These are phyloP conservation scores for Colistium nudipinnis DNA, from an alignment of 2,113 vertebrate genomes.

Conservation along the genomic window DNA sequence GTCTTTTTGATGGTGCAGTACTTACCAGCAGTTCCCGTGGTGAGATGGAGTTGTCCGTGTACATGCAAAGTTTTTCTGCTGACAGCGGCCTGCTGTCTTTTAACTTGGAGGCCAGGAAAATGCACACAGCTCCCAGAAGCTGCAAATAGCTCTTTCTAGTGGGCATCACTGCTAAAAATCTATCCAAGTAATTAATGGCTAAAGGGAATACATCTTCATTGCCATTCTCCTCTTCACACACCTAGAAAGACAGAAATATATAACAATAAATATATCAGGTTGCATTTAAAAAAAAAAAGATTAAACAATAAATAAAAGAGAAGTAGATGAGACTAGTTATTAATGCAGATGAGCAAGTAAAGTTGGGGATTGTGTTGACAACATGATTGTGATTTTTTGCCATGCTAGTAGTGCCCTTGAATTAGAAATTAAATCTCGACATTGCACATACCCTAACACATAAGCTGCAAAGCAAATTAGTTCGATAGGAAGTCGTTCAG, in stretches of 20 bases:
- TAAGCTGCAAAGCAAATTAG: slow-evolving; percentile 40
- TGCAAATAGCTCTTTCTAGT: slow-evolving; percentile 91
- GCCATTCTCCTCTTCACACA: slow-evolving; percentile 93
- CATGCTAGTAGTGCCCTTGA: not conserved
- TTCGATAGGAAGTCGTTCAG: slow-evolving; percentile 66
- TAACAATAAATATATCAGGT: not conserved
- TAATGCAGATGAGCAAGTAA: not conserved
- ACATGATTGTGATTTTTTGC: not conserved
- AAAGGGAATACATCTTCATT: slow-evolving; percentile 94
- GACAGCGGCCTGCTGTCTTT: slow-evolving; percentile 92
- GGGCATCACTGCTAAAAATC: slow-evolving; percentile 90
- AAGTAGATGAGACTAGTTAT: not conserved
- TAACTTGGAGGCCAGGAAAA: slow-evolving; percentile 96
- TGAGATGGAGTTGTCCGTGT: slow-evolving; percentile 94
- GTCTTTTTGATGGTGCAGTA: slow-evolving; percentile 24
- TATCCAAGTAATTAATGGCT: slow-evolving; percentile 98
- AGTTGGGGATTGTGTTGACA: not conserved
- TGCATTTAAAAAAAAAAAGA: not conserved
- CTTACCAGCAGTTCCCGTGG: slow-evolving; percentile 95
- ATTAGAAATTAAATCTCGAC: slow-evolving; percentile 9
- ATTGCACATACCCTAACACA: slow-evolving; percentile 7
- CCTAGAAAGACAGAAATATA: slow-evolving; percentile 75
- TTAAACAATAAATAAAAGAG: not conserved
- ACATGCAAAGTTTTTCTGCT: slow-evolving; percentile 93
- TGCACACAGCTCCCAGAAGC: slow-evolving; percentile 92